Evolutionary conservation across 2,888 invertebrate genomes (phyloP).

Genomic region (Aelia acuminata): DNA sequence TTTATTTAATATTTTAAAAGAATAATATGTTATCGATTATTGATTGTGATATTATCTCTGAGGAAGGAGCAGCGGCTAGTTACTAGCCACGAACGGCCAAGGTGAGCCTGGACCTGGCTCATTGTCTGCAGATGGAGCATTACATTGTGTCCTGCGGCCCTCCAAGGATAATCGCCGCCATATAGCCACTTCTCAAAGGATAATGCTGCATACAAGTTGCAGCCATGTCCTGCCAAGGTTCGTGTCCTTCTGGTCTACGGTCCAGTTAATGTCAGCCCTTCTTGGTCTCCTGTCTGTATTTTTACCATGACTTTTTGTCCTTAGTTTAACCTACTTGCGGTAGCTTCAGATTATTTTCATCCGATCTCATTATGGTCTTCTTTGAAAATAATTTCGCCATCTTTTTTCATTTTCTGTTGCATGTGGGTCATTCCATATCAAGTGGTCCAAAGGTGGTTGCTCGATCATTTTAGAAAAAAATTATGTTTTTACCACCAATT

Average conservation of each 20-base stretch:
- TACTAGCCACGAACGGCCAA: background rate
- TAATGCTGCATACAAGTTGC: background rate
- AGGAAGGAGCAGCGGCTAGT: background rate
- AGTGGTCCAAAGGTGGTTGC: too few species aligned
- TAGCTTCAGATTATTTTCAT: background rate
- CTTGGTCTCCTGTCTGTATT: background rate
- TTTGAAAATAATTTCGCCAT: too few species aligned
- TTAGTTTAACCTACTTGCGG: background rate
- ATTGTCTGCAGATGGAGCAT: background rate
- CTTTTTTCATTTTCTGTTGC: too few species aligned
- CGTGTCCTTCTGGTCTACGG: background rate
- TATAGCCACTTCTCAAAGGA: slow-evolving; percentile 3
- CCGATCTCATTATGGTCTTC: too few species aligned
- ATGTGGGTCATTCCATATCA: too few species aligned
- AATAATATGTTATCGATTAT: background rate
- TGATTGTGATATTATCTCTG: background rate
- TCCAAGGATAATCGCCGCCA: background rate
- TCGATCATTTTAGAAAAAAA: too few species aligned
- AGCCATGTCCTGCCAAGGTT: background rate
- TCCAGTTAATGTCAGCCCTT: background rate
- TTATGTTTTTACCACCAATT: too few species aligned
- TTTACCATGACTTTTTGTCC: background rate
- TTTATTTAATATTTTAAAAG: too few species aligned
- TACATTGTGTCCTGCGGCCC: background rate
- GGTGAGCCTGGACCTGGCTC: background rate